Evolutionary conservation across 2,888 invertebrate genomes (phyloP), one percentile per base, ranked within the genome.

Genomic region (Eristalis arbustorum): DNA sequence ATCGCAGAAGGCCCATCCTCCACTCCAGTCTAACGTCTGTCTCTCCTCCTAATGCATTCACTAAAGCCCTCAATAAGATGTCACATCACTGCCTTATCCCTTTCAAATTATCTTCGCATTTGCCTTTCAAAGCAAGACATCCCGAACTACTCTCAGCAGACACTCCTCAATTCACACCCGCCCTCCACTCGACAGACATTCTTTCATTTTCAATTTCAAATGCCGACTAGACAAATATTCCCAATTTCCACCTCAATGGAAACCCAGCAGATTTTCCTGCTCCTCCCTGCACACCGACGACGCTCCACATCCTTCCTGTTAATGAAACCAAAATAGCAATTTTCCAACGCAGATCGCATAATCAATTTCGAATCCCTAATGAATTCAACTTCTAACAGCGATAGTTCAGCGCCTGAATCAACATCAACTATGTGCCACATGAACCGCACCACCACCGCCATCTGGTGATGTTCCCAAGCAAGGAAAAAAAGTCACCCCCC

Each of bases 401-500:
- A 49, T 49, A 49, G 49, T 49, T 49, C 28, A n/a, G n/a, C 62
- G 68, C 42, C 62, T 75, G 62, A 80, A 84, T 72, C 72, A 76
- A 76, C 76, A 67, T 56, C 66, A 72, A 28, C 69, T 62, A 14
- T 61, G 13, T 31, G 31, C 42, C 40, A 68, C 63, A 14, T 23
- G 11, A 79, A 25, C 28, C 56, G 59, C 42, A 34, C 63, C 77
- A 77, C 71, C 37, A 56, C 34, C 59, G 18, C 25, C 80, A 84
- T 81, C 84, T 84, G 84, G 37, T 81, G 61, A n/a, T 63, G 64
- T 81, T 81, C 81, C 63, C 81, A 84, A 71, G 31, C 64, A 61
- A 25, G 57, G 34, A 34, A 49, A 18, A 57, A 22, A 42, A 28
- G 10, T 22, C 11, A 56, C 37, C 14, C 6, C 6, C 25, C 25